A percentile compares a stretch with the other conserved stretches of the same genome.
Conservation (phyloP, 2,797 vertebrate species). For the Phoebastria nigripes region DNA sequence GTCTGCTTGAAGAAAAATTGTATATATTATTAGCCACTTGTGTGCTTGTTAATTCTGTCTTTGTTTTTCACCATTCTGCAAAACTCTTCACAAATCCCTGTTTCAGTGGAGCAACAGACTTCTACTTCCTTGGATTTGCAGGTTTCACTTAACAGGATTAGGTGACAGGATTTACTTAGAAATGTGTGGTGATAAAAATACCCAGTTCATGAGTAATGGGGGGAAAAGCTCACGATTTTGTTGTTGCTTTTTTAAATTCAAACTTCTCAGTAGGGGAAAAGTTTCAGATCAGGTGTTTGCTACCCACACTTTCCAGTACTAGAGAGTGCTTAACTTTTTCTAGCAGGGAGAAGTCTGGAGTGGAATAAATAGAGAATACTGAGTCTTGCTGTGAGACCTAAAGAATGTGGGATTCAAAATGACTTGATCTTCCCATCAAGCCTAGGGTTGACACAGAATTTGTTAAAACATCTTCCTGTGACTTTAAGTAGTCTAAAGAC, state of each 20-base stretch:
- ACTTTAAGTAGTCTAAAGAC: not conserved
- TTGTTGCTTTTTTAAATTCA: not conserved
- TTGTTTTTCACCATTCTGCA: not conserved
- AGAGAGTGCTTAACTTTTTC: not conserved
- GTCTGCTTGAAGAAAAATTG: not conserved
- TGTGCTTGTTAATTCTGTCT: not conserved
- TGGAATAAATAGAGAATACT: not conserved
- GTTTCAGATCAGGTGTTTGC: not conserved
- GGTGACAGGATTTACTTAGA: slow-evolving; percentile 52
- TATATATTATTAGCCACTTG: not conserved
- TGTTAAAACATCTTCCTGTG: not conserved
- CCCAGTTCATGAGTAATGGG: not conserved
- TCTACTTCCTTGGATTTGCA: slow-evolving; percentile 25
- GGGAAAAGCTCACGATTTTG: not conserved
- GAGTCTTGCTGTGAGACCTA: not conserved
- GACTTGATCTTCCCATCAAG: not conserved
- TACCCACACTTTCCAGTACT: not conserved
- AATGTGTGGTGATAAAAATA: slow-evolving; percentile 53
- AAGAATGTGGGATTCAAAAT: not conserved
- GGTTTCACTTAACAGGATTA: slow-evolving; percentile 41
- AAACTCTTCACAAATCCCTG: not conserved
- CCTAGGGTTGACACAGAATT: not conserved
- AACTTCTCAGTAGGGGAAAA: not conserved
- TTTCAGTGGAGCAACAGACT: not conserved
- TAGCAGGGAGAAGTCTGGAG: not conserved